Evolutionary conservation across 2,113 vertebrate genomes (phyloP).

Genomic region (Tragelaphus strepsiceros): DNA sequence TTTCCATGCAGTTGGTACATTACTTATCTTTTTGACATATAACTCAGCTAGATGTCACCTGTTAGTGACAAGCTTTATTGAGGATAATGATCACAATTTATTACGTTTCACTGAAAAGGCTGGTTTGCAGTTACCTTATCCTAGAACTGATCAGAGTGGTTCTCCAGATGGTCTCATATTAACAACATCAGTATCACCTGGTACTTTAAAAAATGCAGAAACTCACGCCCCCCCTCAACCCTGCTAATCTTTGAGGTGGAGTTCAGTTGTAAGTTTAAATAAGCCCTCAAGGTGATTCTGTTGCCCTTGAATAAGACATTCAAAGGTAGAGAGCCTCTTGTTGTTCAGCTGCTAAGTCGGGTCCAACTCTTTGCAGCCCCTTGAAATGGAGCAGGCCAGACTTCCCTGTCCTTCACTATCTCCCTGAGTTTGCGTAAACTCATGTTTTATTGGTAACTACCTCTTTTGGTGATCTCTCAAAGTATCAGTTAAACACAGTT

Average conservation of each 20-base stretch:
- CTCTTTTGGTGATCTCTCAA: not conserved
- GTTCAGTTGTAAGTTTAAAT: not conserved
- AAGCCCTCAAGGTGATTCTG: not conserved
- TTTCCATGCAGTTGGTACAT: not conserved
- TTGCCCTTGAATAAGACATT: not conserved
- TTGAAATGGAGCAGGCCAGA: not conserved
- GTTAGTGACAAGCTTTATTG: constrained; percentile 3
- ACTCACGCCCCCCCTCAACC: not conserved
- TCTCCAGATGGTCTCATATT: not conserved
- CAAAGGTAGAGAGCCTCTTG: not conserved
- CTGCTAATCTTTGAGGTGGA: not conserved
- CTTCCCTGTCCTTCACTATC: not conserved
- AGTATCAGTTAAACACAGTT: not conserved
- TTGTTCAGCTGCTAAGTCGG: not conserved
- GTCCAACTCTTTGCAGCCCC: not conserved
- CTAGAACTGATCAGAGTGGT: not conserved
- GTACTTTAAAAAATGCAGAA: not conserved
- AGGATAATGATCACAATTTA: not conserved
- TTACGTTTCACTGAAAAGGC: not conserved
- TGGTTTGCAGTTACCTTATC: not conserved
- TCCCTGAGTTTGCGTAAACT: not conserved
- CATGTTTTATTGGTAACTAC: not conserved
- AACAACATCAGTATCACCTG: not conserved
- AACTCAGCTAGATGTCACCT: not conserved
- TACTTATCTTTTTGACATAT: not conserved